phyloP scores from a whole-genome alignment of 2,797 vertebrate genomes.

The Paramormyrops hopkinsi region DNA sequence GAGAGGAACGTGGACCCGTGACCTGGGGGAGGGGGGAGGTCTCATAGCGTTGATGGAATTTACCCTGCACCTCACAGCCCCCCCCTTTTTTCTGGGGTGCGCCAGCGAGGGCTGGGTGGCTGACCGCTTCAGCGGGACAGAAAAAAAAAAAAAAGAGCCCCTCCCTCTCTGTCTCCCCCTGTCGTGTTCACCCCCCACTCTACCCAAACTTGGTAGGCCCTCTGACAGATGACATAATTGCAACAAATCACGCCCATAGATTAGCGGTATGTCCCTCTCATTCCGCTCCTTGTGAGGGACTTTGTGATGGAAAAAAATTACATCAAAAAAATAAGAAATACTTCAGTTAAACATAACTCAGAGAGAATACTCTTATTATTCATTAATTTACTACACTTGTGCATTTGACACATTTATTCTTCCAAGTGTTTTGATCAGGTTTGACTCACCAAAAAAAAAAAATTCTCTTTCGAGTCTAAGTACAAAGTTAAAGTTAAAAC shows the following conservation, averaged over 20 bases:
- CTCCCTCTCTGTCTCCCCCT: slow-evolving; percentile 27
- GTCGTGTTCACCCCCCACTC: not conserved
- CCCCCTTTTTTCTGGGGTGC: slow-evolving; percentile 31
- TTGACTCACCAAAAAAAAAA: not conserved
- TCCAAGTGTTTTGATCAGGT: not conserved
- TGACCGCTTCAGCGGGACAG: not conserved
- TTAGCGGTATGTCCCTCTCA: slow-evolving; percentile 51
- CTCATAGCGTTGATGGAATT: slow-evolving; percentile 46
- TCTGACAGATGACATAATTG: slow-evolving; percentile 33
- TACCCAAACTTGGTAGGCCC: not conserved
- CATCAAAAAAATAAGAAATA: slow-evolving; percentile 39
- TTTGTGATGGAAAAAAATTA: slow-evolving; percentile 45
- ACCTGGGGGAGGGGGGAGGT: slow-evolving; percentile 30
- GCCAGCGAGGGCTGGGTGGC: slow-evolving; percentile 26
- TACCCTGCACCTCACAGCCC: slow-evolving; percentile 31
- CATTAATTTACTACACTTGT: not conserved
- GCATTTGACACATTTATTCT: not conserved
- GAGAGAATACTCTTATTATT: not conserved
- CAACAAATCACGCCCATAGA: slow-evolving; percentile 42
- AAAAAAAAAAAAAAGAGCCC: slow-evolving; percentile 17
- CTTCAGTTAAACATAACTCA: not conserved
- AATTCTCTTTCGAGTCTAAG: not conserved
- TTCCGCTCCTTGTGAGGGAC: slow-evolving; percentile 42
- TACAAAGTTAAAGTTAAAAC: not conserved
- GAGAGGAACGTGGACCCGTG: slow-evolving; percentile 75